Percentiles rank a stretch among this genome's conserved stretches.
phyloP scores from a whole-genome alignment of 1,140 invertebrate genomes.

The Aphelinus certus region DNA sequence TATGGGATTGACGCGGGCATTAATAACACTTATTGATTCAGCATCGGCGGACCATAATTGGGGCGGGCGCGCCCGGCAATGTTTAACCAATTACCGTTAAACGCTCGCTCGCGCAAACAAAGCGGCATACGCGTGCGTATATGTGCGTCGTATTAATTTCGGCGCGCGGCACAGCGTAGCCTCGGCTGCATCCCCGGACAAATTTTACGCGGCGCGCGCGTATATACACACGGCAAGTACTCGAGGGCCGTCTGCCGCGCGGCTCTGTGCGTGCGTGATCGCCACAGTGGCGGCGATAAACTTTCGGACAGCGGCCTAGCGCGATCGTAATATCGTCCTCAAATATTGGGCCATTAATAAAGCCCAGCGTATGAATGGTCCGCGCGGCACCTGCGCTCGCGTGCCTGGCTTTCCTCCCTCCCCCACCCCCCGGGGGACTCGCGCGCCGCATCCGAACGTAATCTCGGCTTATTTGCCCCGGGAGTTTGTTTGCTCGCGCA shows the following conservation, averaged over 20 bases:
- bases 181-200: not conserved
- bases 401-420: not conserved
- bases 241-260: constrained; percentile 2
- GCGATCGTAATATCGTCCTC: constrained; percentile 56
- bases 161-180: too few species aligned
- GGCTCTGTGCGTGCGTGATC: not conserved
- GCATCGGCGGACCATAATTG: not conserved
- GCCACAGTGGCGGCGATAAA: constrained; percentile 46
- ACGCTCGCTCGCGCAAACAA: not conserved
- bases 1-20: not conserved
- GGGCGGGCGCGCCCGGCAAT: not conserved
- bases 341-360: constrained; percentile 64
- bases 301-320: constrained; percentile 43
- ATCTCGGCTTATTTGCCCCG: constrained; percentile 56
- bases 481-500: constrained; percentile 55
- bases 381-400: constrained; percentile 54
- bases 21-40: constrained; percentile 24
- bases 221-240: constrained; percentile 8
- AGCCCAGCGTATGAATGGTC: constrained; percentile 55
- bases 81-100: constrained; percentile 16
- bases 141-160: not conserved
- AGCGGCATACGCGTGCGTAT: not conserved
- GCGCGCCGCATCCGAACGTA: constrained; percentile 11
- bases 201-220: not conserved
- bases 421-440: not conserved